Evolutionary conservation across 2,888 invertebrate species (phyloP).

Genomic region (Athetis lepigone): DNA sequence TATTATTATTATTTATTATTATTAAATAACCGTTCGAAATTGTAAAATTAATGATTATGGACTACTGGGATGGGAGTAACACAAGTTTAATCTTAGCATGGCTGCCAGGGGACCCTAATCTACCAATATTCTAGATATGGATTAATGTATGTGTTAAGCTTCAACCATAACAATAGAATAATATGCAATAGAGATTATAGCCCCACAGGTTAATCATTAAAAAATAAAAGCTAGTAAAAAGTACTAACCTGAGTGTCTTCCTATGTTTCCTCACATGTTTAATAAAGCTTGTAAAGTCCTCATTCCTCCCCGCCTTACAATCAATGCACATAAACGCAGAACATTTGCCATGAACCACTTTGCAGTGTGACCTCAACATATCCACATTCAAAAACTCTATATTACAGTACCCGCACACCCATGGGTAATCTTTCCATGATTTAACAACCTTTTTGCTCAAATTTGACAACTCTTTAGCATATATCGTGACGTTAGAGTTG

Average conservation of each 20-base stretch:
- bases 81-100: too few species aligned
- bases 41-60: too few species aligned
- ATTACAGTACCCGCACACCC: constrained; percentile 83
- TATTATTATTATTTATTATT: too few species aligned
- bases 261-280: constrained; percentile 92
- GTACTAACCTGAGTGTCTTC: constrained; percentile 88
- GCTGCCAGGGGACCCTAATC: too few species aligned
- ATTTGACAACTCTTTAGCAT: constrained; percentile 79
- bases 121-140: too few species aligned
- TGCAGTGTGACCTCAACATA: constrained; percentile 91
- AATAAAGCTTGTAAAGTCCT: constrained; percentile 91
- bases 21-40: too few species aligned
- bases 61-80: too few species aligned
- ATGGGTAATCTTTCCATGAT: constrained; percentile 84
- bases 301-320: constrained; percentile 91
- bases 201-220: too few species aligned
- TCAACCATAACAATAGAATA: too few species aligned
- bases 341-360: constrained; percentile 91
- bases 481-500: constrained; percentile 75
- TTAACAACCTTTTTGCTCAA: constrained; percentile 71
- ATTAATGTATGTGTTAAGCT: too few species aligned
- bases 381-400: constrained; percentile 81
- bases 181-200: too few species aligned
- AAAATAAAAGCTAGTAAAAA: not conserved
- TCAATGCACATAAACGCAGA: constrained; percentile 92